Conservation (phyloP, 92 coral and sea anemone species). For the Palythoa heliodiscus region DNA sequence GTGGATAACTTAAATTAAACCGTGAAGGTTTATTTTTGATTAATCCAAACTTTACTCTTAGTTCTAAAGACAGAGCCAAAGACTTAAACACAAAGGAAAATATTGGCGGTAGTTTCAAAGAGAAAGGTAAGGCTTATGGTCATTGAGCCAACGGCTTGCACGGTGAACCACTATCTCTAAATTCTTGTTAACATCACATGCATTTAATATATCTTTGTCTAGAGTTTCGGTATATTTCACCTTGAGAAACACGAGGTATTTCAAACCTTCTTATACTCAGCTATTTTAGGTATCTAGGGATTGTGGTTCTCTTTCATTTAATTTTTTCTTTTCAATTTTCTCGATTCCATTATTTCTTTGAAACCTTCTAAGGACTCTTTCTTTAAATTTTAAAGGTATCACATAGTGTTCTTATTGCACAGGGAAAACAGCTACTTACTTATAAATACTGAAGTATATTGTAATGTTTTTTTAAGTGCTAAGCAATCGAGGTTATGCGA, state of each 20-base stretch:
- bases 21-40: background rate
- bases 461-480: background rate
- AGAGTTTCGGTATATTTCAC: background rate
- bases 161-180: no score
- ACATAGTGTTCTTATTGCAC: no score
- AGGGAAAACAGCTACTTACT: no score
- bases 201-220: background rate
- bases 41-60: background rate
- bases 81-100: background rate
- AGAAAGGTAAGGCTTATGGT: background rate
- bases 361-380: no score
- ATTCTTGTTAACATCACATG: no score
- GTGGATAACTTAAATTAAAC: background rate
- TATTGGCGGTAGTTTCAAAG: background rate
- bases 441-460: no score
- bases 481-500: conserved; percentile 6
- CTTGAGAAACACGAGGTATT: background rate
- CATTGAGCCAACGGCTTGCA: background rate
- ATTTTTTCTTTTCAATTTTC: no score
- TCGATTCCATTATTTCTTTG: no score
- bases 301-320: no score
- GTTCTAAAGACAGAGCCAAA: background rate
- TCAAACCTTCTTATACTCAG: background rate
- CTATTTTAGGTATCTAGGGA: background rate
- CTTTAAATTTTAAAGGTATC: no score